phyloP scores from a whole-genome alignment of 92 coral and sea anemone genomes.

The Chrysogorgia sp. region DNA sequence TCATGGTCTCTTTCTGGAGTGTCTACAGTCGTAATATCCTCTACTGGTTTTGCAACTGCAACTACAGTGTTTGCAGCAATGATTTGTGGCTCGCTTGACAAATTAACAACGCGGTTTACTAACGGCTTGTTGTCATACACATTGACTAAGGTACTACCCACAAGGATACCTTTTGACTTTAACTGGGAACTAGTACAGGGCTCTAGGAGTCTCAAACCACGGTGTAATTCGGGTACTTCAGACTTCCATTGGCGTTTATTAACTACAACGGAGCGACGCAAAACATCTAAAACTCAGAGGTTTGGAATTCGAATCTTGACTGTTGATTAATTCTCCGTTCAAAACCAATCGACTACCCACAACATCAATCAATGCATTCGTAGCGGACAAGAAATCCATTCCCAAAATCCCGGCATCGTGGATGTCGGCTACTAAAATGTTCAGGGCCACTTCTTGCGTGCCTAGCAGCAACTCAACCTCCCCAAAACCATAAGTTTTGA shows the following conservation, averaged over 20 bases:
- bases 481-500: constrained; percentile 36
- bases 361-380: constrained; percentile 45
- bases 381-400: constrained; percentile 50
- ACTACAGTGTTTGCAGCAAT: constrained; percentile 46
- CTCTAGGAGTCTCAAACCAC: constrained; percentile 38
- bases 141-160: constrained; percentile 44
- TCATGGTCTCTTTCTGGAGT: constrained; percentile 11
- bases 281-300: constrained; percentile 53
- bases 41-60: constrained; percentile 59
- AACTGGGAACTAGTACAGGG: constrained; percentile 42
- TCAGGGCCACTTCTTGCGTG: constrained; percentile 30
- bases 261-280: constrained; percentile 42
- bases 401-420: constrained; percentile 63
- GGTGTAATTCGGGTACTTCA: constrained; percentile 2
- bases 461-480: constrained; percentile 24
- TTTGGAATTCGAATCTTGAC: constrained; percentile 43
- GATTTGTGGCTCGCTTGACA: constrained; percentile 51
- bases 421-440: constrained; percentile 45
- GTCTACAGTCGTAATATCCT: constrained; percentile 29
- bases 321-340: constrained; percentile 41
- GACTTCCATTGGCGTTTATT: constrained; percentile 38
- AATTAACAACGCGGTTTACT: constrained; percentile 46
- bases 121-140: constrained; percentile 25
- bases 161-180: constrained; percentile 36
- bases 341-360: constrained; percentile 21